A percentile compares a stretch with the other conserved stretches of the same genome.
These are phyloP conservation scores for Scolanthus callimorphus DNA, from an alignment of 92 coral and sea anemone genomes.

Conservation along the genomic window DNA sequence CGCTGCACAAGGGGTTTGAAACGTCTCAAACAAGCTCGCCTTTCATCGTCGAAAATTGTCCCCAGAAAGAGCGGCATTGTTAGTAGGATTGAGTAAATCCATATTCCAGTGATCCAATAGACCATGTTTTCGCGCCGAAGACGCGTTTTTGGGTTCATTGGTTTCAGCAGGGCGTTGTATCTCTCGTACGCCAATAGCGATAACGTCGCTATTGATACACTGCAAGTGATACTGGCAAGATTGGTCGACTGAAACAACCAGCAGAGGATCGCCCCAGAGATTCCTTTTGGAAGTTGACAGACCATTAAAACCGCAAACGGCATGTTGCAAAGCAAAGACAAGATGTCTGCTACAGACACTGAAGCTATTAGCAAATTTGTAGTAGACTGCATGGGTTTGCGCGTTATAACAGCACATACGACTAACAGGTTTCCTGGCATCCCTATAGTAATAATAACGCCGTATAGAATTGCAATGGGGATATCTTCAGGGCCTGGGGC, in stretches of 20 bases:
- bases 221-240: background rate
- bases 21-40: background rate
- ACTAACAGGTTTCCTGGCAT: background rate
- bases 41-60: background rate
- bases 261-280: background rate
- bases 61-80: background rate
- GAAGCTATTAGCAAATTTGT: background rate
- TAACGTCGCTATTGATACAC: background rate
- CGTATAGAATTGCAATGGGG: background rate
- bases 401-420: background rate
- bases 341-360: background rate
- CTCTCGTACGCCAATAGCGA: background rate
- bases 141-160: background rate
- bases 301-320: background rate
- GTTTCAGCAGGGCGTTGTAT: background rate
- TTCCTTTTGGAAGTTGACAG: background rate
- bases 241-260: background rate
- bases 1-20: background rate
- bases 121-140: background rate
- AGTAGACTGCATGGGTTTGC: background rate
- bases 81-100: background rate
- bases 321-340: background rate
- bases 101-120: background rate
- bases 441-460: background rate
- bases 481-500: background rate